Percentiles rank a stretch among this genome's conserved stretches.
Conservation (phyloP, 2,888 invertebrate genomes). For the Polydesmus complanatus region DNA sequence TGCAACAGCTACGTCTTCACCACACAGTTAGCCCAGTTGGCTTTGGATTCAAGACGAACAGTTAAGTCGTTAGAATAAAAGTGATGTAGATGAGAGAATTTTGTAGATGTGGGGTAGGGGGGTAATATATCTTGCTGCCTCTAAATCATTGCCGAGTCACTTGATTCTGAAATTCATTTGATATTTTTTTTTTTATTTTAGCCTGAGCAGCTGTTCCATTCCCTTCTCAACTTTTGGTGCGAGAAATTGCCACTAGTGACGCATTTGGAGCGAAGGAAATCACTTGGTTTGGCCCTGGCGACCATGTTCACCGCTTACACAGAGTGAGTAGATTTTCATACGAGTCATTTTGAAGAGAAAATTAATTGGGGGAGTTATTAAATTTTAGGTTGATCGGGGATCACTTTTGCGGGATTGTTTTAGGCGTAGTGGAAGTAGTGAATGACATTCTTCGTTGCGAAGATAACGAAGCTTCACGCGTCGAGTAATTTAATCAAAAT, state of each 20-base stretch:
- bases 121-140: not conserved
- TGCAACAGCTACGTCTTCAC: conserved; percentile 30
- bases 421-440: conserved; percentile 58
- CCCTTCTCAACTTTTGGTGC: conserved; percentile 55
- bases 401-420: conserved; percentile 55
- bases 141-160: conserved; percentile 24
- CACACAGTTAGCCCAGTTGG: conserved; percentile 26
- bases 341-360: not conserved
- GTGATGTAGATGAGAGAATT: not conserved
- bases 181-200: conserved; percentile 22
- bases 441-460: conserved; percentile 66
- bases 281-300: conserved; percentile 49
- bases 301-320: conserved; percentile 31
- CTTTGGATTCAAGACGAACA: conserved; percentile 21
- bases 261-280: conserved; percentile 65
- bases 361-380: no score
- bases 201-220: conserved; percentile 24
- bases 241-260: conserved; percentile 62
- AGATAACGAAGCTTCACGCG: conserved; percentile 45
- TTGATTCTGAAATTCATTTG: conserved; percentile 23
- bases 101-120: no score
- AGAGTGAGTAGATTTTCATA: conserved; percentile 6
- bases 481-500: conserved; percentile 42
- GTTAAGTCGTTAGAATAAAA: not conserved
- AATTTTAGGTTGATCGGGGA: conserved; percentile 55